Evolutionary conservation across 2,797 vertebrate genomes (phyloP).

Genomic region (Podargus strigoides): DNA sequence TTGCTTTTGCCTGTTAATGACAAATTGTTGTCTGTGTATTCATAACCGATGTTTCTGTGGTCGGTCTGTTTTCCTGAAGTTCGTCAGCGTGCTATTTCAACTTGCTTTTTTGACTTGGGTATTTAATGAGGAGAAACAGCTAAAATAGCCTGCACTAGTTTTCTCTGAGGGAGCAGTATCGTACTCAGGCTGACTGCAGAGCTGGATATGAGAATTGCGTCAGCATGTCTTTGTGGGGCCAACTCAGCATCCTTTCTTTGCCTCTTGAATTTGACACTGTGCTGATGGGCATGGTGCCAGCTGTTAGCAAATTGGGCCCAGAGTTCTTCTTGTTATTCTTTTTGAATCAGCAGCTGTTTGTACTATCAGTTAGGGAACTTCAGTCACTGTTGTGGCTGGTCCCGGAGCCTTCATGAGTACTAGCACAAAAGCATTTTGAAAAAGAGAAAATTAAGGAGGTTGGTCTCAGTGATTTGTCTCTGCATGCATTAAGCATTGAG

Average conservation of each 20-base stretch:
- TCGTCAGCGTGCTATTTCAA: background rate
- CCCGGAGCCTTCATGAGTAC: background rate
- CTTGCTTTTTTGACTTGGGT: background rate
- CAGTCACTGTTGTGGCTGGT: background rate
- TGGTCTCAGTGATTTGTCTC: background rate
- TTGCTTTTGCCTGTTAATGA: constrained; percentile 29
- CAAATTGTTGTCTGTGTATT: background rate
- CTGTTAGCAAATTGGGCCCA: constrained; percentile 34
- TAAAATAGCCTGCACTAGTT: background rate
- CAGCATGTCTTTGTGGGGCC: constrained; percentile 6
- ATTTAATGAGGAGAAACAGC: background rate
- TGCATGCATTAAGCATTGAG: background rate
- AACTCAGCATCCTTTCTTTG: background rate
- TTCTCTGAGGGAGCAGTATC: background rate
- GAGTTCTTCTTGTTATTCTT: constrained; percentile 4
- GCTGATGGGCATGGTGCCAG: constrained; percentile 48
- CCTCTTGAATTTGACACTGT: constrained; percentile 7
- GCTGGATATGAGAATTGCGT: background rate
- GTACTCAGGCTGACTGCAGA: background rate
- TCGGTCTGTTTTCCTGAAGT: background rate
- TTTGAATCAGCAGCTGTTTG: constrained; percentile 32
- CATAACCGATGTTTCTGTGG: background rate
- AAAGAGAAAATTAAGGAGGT: background rate
- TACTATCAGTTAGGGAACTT: background rate
- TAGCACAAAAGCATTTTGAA: background rate